Conservation (phyloP, 1,140 invertebrate species). For the Diabrotica undecimpunctata region DNA sequence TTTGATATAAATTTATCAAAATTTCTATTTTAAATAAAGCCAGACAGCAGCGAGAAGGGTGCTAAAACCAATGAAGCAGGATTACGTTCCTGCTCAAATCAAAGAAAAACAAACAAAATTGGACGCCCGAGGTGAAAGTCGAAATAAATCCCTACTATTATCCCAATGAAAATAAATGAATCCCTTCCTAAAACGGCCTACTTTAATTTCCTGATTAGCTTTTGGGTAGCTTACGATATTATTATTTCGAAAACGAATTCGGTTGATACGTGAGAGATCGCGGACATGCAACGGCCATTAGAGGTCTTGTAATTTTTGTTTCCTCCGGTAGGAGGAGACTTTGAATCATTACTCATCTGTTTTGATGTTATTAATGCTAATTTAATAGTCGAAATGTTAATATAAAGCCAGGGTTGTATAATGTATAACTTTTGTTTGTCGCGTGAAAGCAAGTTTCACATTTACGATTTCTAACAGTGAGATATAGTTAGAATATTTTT, state of each 20-base stretch:
- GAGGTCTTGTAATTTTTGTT: not conserved
- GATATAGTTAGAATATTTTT: too few species aligned
- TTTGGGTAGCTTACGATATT: not conserved
- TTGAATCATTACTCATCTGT: not conserved
- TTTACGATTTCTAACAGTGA: too few species aligned
- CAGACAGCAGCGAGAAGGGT: too few species aligned
- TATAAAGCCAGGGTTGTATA: too few species aligned
- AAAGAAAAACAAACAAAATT: not conserved
- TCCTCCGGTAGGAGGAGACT: not conserved
- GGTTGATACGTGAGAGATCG: not conserved
- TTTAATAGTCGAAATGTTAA: not conserved
- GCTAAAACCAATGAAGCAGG: not conserved
- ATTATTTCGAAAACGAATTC: not conserved
- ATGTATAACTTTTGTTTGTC: too few species aligned
- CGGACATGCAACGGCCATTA: not conserved
- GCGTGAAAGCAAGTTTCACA: too few species aligned
- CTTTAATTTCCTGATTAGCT: constrained; percentile 13
- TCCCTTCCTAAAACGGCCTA: constrained; percentile 2
- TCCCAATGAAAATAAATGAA: constrained; percentile 16
- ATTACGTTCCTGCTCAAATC: constrained; percentile 8
- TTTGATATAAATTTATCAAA: too few species aligned
- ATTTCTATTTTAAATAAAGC: too few species aligned
- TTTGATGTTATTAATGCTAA: not conserved
- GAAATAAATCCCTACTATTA: constrained; percentile 9
- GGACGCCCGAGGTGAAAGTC: constrained; percentile 5